phyloP scores from a whole-genome alignment of 2,113 vertebrate genomes.

The Willisornis vidua region DNA sequence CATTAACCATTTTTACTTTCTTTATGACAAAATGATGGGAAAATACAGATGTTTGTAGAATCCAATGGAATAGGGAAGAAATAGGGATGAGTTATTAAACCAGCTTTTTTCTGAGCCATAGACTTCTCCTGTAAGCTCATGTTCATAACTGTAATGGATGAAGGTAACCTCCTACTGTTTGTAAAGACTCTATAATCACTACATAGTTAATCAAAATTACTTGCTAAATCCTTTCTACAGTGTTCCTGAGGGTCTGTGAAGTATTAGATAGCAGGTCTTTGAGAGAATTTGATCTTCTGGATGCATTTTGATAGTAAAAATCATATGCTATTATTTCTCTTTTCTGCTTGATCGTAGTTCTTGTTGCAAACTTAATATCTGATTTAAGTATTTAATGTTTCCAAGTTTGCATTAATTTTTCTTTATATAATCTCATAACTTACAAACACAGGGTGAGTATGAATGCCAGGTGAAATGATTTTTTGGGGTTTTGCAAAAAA shows the following conservation, averaged over 20 bases:
- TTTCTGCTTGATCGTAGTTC: background rate
- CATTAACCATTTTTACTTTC: background rate
- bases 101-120: background rate
- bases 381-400: background rate
- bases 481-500: background rate
- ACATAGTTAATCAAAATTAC: background rate
- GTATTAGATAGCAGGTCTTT: background rate
- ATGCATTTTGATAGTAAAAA: background rate
- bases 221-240: background rate
- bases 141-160: background rate
- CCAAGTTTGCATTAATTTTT: background rate
- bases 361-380: background rate
- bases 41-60: background rate
- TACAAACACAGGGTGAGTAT: background rate
- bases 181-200: background rate
- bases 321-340: background rate
- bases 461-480: background rate
- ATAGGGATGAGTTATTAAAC: background rate
- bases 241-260: background rate
- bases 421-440: background rate
- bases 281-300: background rate
- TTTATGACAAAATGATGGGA: background rate
- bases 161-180: background rate
- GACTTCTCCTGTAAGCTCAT: background rate
- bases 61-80: background rate